Conservation (phyloP, 2,797 vertebrate species). For the Mus spretus region DNA sequence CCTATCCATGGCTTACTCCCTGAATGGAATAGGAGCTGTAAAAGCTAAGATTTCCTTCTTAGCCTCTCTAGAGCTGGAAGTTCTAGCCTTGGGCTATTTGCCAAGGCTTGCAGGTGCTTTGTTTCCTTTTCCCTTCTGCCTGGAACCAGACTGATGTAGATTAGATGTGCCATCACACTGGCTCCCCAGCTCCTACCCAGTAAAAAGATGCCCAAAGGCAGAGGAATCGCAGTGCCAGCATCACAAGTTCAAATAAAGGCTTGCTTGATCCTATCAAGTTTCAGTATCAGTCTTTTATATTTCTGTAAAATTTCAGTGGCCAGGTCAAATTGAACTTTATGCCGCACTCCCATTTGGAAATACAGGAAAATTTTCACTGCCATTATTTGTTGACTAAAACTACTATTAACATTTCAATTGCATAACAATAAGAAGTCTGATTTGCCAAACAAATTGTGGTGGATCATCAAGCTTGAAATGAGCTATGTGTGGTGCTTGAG, state of each 20-base stretch:
- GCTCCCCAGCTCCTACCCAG: not conserved
- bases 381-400: not conserved
- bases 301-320: constrained; percentile 18
- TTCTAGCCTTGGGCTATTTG: not conserved
- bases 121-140: not conserved
- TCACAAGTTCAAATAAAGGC: not conserved
- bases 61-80: not conserved
- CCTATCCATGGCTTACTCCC: not conserved
- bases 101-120: not conserved
- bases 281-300: not conserved
- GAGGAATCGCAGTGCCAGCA: not conserved
- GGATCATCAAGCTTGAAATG: not conserved
- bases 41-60: not conserved
- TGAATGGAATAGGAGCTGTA: not conserved
- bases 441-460: not conserved
- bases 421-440: not conserved
- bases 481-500: not conserved
- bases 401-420: constrained; percentile 16
- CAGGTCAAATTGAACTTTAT: not conserved
- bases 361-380: not conserved
- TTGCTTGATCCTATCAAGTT: not conserved
- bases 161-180: not conserved
- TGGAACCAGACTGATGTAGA: not conserved
- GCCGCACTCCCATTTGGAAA: not conserved
- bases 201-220: not conserved